Base-by-base conservation (phyloP, 2,113 vertebrate genomes). In the Trematomus loennbergii region DNA sequence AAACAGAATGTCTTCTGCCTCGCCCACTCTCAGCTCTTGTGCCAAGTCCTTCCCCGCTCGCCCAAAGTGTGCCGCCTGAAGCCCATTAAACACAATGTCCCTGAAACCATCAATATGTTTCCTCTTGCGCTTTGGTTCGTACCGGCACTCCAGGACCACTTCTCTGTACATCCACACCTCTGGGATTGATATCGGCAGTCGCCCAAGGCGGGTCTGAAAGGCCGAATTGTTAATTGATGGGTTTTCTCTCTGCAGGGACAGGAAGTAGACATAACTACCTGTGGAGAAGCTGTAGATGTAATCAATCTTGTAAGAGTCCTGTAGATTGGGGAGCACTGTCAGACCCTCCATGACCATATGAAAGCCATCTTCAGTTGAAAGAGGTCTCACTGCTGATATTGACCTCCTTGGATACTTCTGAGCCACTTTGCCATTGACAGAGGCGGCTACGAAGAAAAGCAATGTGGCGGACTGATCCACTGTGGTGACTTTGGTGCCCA, bases 231-330 rank as follows among this genome's bases (percentile, higher is more conserved):
- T 71, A 9, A 81, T 84, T 0, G 5, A 52, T 0, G 91, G 91
- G 16, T 53, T 81, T 65, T 96, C 93, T 0, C 86, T 95, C 83
- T 99, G 98, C 68, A 99, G 94, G 0, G 87, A 97, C 78, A 99
- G 88, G 84, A 99, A 97, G 88, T 98, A 99, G 17, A 98, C 96
- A 0, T 93, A 94, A 1, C 93, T 81, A 15, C 72, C 9, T 0
- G 94, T 69, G 0, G 75, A 46, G 20, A 99, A 99, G 65, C 96
- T 97, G 90, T 99, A 94, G 78, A 99, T 84, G 0, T 99, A 99
- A 29, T 95, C 85, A 45, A 99, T 97, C 17, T 79, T 93, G 89
- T 97, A 98, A 25, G 93, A 91, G 78, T 96, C 78, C 8, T 55
- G 94, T 22, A 96, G 92, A 0, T 6, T 9, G 0, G 96, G 95